A percentile compares a stretch with the other conserved stretches of the same genome.
Conservation (phyloP, 2,797 vertebrate genomes). For the Enteromius unitaeniatus region DNA sequence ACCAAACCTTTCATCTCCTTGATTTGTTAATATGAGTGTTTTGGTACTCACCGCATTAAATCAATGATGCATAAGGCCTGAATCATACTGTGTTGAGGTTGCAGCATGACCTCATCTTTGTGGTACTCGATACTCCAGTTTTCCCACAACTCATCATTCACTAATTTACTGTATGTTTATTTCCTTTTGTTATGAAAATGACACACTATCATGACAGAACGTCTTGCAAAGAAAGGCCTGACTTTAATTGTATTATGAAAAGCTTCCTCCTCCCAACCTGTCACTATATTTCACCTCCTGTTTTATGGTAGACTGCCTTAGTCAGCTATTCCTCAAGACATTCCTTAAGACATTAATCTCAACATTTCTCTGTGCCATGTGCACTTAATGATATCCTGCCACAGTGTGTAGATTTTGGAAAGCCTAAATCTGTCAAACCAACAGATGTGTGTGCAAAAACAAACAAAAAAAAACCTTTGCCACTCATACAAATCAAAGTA, state of each 20-base stretch:
- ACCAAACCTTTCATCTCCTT: not conserved
- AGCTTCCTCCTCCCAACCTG: constrained; percentile 18
- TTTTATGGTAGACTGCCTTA: constrained; percentile 35
- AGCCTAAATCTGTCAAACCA: not conserved
- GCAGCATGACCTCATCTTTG: constrained; percentile 56
- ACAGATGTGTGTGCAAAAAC: not conserved
- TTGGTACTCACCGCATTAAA: constrained; percentile 12
- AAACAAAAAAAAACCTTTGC: not conserved
- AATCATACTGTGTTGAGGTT: constrained; percentile 34
- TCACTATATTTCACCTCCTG: constrained; percentile 35
- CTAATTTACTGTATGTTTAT: constrained; percentile 33
- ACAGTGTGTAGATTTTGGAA: constrained; percentile 23
- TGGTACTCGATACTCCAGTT: constrained; percentile 38
- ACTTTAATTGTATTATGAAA: constrained; percentile 29
- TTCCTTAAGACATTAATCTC: constrained; percentile 25
- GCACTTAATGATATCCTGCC: constrained; percentile 34
- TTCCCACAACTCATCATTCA: constrained; percentile 42
- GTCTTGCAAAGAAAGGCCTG: not conserved
- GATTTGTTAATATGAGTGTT: constrained; percentile 14
- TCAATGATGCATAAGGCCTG: constrained; percentile 32
- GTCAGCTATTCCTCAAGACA: constrained; percentile 36
- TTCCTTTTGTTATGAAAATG: constrained; percentile 46
- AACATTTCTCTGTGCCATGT: constrained; percentile 16
- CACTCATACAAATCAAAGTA: not conserved
- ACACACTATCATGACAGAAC: constrained; percentile 21